A percentile compares a stretch with the other conserved stretches of the same genome.
Evolutionary conservation across 1,140 invertebrate genomes (phyloP).

Genomic region (Sweltsa coloradensis): DNA sequence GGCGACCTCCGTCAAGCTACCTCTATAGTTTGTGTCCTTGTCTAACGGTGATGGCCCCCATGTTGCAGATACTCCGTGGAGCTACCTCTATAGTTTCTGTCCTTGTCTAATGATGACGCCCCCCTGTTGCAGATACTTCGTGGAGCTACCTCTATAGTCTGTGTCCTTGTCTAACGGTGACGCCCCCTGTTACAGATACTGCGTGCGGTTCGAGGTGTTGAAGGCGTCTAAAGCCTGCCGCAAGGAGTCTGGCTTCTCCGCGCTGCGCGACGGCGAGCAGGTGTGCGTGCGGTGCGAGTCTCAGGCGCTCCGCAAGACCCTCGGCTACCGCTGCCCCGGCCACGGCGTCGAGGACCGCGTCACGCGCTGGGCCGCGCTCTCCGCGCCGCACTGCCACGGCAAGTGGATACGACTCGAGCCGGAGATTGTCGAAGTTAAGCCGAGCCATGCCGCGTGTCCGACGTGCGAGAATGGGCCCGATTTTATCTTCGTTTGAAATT

Average conservation of each 20-base stretch:
- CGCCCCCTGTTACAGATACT: conserved; percentile 50
- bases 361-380: conserved; percentile 63
- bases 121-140: no score
- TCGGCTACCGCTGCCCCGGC: conserved; percentile 66
- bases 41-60: no score
- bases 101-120: no score
- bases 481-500: conserved; percentile 8
- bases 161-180: neutral
- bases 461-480: neutral
- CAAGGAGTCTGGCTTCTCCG: conserved; percentile 51
- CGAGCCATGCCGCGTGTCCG: neutral
- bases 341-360: conserved; percentile 52
- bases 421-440: conserved; percentile 17
- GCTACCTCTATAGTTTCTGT: no score
- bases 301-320: conserved; percentile 51
- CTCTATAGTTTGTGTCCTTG: no score
- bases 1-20: no score
- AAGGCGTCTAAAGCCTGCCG: conserved; percentile 70
- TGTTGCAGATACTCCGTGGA: no score
- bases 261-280: conserved; percentile 59
- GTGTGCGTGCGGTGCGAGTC: conserved; percentile 64
- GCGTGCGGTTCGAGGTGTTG: conserved; percentile 66
- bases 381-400: conserved; percentile 66
- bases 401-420: conserved; percentile 60
- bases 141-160: conserved; percentile 43